These are phyloP conservation scores for Acipenser oxyrinchus DNA, from an alignment of 2,797 vertebrate species.

Conservation along the genomic window DNA sequence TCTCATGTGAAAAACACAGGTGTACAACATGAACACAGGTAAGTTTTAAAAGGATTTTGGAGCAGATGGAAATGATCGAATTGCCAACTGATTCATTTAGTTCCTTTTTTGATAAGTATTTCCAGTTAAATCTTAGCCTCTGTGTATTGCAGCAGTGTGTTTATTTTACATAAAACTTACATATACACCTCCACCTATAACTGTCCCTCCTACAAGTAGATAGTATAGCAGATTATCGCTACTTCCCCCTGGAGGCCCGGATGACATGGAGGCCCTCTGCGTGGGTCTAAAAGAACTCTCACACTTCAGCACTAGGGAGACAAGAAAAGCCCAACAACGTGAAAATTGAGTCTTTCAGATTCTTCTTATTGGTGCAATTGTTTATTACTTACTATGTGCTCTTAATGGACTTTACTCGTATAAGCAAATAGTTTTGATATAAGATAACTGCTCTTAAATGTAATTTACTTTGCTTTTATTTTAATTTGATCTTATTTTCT, in stretches of 20 bases:
- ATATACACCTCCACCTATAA: constrained; percentile 60
- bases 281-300: constrained; percentile 47
- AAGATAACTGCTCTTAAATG: not conserved
- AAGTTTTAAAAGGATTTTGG: not conserved
- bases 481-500: not conserved
- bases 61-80: not conserved
- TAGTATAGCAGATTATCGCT: constrained; percentile 62
- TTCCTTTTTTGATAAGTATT: not conserved
- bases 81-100: not conserved
- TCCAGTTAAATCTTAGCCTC: not conserved
- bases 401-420: not conserved
- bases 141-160: not conserved
- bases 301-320: constrained; percentile 32
- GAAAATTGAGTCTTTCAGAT: constrained; percentile 23
- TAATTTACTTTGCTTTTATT: not conserved
- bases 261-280: constrained; percentile 66
- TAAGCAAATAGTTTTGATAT: not conserved
- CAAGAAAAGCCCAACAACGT: constrained; percentile 24
- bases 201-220: constrained; percentile 68
- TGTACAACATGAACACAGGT: not conserved
- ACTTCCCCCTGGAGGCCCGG: constrained; percentile 59
- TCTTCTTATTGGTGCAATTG: not conserved
- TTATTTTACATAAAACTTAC: constrained; percentile 52
- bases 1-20: not conserved
- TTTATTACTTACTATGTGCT: not conserved